Percentiles rank a stretch among this genome's conserved stretches.
Evolutionary conservation across 2,888 invertebrate genomes (phyloP).

Genomic region (Drosophila mulleri): DNA sequence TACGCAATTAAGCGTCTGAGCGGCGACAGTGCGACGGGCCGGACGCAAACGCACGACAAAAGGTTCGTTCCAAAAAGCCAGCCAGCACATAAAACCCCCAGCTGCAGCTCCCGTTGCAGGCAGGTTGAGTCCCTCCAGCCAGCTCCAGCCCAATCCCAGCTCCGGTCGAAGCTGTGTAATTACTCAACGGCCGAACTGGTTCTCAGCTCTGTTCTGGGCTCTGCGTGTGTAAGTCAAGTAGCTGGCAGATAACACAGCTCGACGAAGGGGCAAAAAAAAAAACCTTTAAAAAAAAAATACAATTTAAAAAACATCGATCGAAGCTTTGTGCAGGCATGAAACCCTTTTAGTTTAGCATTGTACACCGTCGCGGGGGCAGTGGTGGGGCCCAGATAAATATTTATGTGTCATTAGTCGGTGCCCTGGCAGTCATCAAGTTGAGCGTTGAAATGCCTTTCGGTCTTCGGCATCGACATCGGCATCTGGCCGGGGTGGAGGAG

Average conservation of each 20-base stretch:
- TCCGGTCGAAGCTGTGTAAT: conserved; percentile 62
- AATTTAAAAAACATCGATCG: conserved; percentile 42
- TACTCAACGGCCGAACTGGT: conserved; percentile 77
- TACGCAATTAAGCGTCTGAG: conserved; percentile 76
- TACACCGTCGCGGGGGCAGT: conserved; percentile 1
- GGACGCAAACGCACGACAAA: conserved; percentile 62
- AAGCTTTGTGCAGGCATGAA: conserved; percentile 64
- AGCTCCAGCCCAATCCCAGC: conserved; percentile 12
- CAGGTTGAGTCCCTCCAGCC: conserved; percentile 1
- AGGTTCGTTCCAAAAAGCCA: conserved; percentile 59
- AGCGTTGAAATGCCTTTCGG: conserved; percentile 67
- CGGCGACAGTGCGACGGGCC: conserved; percentile 41
- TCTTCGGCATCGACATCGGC: background rate
- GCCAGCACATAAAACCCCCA: conserved; percentile 40
- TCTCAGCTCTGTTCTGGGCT: conserved; percentile 37
- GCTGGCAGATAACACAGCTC: conserved; percentile 68
- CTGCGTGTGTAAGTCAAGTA: conserved; percentile 78
- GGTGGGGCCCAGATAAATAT: conserved; percentile 62
- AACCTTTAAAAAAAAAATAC: conserved; percentile 22
- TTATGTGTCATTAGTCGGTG: conserved; percentile 75
- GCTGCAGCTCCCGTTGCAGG: conserved; percentile 1
- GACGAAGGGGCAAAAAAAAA: conserved; percentile 27
- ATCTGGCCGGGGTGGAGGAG: background rate
- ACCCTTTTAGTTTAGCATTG: conserved; percentile 68
- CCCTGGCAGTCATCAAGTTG: conserved; percentile 65